Conservation (phyloP, 2,113 vertebrate genomes). For the Ariopsis seemanni region DNA sequence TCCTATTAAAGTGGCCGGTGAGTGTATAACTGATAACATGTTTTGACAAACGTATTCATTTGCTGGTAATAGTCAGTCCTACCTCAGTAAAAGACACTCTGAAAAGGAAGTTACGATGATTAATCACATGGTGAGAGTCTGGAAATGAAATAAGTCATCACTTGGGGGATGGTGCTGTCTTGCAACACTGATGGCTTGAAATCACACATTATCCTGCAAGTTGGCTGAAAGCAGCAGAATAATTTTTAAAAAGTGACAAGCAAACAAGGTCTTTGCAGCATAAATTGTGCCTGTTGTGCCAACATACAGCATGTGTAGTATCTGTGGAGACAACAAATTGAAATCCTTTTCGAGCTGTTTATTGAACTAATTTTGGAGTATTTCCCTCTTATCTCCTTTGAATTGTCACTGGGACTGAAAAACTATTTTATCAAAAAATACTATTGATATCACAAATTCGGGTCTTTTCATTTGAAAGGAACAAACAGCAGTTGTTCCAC, state of each 20-base stretch:
- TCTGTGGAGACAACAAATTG: slow-evolving; percentile 2
- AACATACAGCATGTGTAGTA: background rate
- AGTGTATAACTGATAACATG: background rate
- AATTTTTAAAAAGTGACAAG: background rate
- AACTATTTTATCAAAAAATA: slow-evolving; percentile 37
- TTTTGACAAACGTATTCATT: background rate
- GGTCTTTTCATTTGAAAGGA: slow-evolving; percentile 40
- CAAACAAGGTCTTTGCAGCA: slow-evolving; percentile 1
- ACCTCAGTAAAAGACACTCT: background rate
- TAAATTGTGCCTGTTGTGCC: background rate
- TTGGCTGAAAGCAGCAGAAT: slow-evolving; percentile 7
- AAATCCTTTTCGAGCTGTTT: slow-evolving; percentile 32
- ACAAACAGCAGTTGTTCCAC: slow-evolving; percentile 26
- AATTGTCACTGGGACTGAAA: slow-evolving; percentile 25
- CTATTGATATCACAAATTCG: slow-evolving; percentile 43
- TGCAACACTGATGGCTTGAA: background rate
- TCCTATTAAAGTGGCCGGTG: too few species aligned
- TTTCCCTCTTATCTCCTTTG: slow-evolving; percentile 12
- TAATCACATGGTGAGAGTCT: background rate
- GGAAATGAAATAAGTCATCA: slow-evolving; percentile 14
- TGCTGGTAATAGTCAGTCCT: background rate
- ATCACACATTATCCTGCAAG: background rate
- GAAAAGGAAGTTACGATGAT: slow-evolving; percentile 1
- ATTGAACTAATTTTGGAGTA: slow-evolving; percentile 37
- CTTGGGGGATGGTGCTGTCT: background rate